Evolutionary conservation across 2,888 invertebrate species (phyloP).

Genomic region (Polydrusus pterygomalis): DNA sequence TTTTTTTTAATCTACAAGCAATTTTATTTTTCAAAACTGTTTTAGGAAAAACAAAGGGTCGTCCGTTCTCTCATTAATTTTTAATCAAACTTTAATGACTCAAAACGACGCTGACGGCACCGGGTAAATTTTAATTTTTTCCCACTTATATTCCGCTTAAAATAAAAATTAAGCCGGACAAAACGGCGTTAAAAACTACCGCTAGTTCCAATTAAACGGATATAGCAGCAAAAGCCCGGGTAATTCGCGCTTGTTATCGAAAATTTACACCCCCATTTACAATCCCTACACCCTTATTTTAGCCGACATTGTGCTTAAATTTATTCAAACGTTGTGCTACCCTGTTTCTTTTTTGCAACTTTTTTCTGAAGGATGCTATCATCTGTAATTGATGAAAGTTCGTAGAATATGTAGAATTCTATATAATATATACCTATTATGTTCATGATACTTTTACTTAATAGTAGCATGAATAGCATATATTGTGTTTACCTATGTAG

Average conservation of each 20-base stretch:
- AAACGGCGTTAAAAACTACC: conserved; percentile 41
- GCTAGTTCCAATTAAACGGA: conserved; percentile 52
- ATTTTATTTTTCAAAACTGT: conserved; percentile 1
- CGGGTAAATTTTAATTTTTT: conserved; percentile 33
- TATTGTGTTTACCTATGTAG: too few species aligned
- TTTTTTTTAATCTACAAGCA: not conserved
- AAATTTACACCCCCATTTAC: conserved; percentile 54
- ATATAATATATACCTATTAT: too few species aligned
- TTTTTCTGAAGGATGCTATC: conserved; percentile 11
- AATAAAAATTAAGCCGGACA: conserved; percentile 33
- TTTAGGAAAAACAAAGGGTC: not conserved
- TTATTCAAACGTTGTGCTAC: conserved; percentile 48
- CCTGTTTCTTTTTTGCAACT: conserved; percentile 23
- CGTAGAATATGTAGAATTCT: not conserved
- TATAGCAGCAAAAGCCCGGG: conserved; percentile 36
- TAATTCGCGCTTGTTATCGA: conserved; percentile 54
- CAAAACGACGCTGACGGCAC: not conserved
- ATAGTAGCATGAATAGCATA: too few species aligned
- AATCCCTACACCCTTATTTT: conserved; percentile 44
- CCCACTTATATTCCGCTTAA: conserved; percentile 10
- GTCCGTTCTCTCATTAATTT: conserved; percentile 23
- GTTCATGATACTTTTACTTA: too few species aligned
- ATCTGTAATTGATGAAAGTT: conserved; percentile 8
- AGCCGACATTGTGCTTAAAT: conserved; percentile 38
- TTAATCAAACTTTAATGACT: conserved; percentile 20